A percentile compares a stretch with the other conserved stretches of the same genome.
phyloP scores from a whole-genome alignment of 1,140 invertebrate species.

The Dolichoris vasculosae region DNA sequence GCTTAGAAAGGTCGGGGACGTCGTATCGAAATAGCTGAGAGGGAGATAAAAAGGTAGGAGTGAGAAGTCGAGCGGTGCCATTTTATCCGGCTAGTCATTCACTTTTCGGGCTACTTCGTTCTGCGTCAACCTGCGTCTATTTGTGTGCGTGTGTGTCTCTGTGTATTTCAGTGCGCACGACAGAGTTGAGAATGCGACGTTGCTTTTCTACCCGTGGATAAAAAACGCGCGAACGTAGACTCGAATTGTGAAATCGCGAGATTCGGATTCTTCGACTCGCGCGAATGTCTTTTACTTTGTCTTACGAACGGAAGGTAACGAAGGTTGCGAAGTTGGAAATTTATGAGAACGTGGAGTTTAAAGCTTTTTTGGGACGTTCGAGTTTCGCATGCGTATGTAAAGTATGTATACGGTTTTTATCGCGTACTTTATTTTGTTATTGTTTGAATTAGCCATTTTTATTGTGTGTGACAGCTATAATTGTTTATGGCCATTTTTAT shows the following conservation, averaged over 20 bases:
- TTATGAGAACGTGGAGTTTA: not conserved
- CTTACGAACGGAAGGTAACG: not conserved
- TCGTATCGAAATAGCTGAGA: not conserved
- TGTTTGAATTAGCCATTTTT: not conserved
- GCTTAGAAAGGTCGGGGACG: slow-evolving; percentile 8
- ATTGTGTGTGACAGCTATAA: not conserved
- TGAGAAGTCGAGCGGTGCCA: not conserved
- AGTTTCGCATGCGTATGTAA: not conserved
- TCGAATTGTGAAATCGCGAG: no score
- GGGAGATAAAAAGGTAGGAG: not conserved
- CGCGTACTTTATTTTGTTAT: not conserved
- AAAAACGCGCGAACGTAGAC: no score
- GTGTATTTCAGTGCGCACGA: no score
- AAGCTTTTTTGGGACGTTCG: not conserved
- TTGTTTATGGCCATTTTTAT: slow-evolving; percentile 9
- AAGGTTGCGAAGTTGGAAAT: not conserved
- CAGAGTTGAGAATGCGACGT: no score
- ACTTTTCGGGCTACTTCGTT: not conserved
- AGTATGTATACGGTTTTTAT: not conserved
- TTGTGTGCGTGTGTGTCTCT: no score
- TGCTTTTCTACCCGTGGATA: no score
- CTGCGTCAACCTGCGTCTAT: no score
- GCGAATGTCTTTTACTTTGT: not conserved
- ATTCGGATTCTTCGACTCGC: no score
- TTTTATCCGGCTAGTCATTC: not conserved